phyloP scores from a whole-genome alignment of 2,113 vertebrate genomes.

The Forbesichthys agassizii region DNA sequence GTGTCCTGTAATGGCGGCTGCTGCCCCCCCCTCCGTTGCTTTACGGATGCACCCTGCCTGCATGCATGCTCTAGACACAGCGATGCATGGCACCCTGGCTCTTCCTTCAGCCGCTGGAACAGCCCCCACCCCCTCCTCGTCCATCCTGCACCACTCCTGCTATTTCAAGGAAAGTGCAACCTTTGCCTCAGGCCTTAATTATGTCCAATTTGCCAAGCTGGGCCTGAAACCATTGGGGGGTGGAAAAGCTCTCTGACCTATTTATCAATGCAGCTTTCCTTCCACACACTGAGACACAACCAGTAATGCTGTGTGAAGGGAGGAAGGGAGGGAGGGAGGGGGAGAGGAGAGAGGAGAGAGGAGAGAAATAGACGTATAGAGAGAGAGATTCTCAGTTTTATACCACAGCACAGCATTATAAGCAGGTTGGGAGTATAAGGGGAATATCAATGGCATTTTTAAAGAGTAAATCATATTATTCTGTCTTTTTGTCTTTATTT shows the following conservation, averaged over 20 bases:
- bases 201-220: constrained; percentile 83
- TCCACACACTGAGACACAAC: constrained; percentile 62
- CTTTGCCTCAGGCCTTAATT: constrained; percentile 83
- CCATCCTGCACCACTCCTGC: constrained; percentile 64
- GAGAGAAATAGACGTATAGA: constrained; percentile 1
- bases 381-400: constrained; percentile 29
- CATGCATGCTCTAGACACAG: constrained; percentile 55
- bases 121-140: constrained; percentile 23
- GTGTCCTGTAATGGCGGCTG: constrained; percentile 59
- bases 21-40: constrained; percentile 13
- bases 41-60: constrained; percentile 39
- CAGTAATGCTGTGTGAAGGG: constrained; percentile 36
- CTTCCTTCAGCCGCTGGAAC: constrained; percentile 40
- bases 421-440: not conserved
- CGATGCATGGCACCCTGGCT: constrained; percentile 55
- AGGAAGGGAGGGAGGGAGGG: constrained; percentile 22
- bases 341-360: constrained; percentile 1
- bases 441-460: not conserved
- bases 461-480: too few species aligned
- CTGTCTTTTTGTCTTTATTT: too few species aligned
- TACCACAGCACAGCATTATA: constrained; percentile 16
- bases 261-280: constrained; percentile 78
- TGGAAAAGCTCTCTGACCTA: constrained; percentile 81
- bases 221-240: constrained; percentile 80
- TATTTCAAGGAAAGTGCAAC: constrained; percentile 81